Conservation (phyloP, 2,113 vertebrate species). For the Rana temporaria region DNA sequence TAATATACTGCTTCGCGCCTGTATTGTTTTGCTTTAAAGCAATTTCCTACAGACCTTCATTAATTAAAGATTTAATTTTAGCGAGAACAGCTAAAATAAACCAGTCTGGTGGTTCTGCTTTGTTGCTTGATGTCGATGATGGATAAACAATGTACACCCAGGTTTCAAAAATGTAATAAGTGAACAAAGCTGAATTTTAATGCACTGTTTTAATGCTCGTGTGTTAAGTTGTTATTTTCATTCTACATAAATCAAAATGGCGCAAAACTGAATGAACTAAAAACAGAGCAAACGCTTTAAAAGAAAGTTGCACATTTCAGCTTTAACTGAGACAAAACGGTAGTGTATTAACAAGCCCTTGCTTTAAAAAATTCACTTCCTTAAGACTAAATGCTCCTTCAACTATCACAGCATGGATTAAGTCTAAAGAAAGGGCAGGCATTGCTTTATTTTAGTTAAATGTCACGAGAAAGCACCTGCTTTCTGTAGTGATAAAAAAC, state of each 20-base stretch:
- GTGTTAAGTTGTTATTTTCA: neutral
- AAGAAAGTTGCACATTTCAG: neutral
- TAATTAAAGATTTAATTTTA: constrained; percentile 1
- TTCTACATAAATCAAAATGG: neutral
- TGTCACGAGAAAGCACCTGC: constrained; percentile 51
- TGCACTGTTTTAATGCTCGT: neutral
- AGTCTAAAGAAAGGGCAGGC: constrained; percentile 53
- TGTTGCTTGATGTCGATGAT: neutral
- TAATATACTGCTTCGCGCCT: neutral
- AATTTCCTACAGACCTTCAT: neutral
- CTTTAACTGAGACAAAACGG: neutral
- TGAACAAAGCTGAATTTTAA: neutral
- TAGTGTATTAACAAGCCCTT: neutral
- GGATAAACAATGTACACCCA: neutral
- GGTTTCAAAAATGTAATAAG: neutral
- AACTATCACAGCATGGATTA: constrained; percentile 54
- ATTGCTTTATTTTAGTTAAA: constrained; percentile 56
- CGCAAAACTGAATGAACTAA: neutral
- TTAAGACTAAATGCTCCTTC: constrained; percentile 35
- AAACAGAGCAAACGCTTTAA: neutral
- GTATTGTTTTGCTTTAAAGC: neutral
- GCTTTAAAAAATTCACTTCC: constrained; percentile 20
- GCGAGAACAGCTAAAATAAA: neutral
- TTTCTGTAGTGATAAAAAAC: constrained; percentile 51
- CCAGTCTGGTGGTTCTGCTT: neutral